Conservation (phyloP, 2,113 vertebrate species). For the Chlamydotis undulata region DNA sequence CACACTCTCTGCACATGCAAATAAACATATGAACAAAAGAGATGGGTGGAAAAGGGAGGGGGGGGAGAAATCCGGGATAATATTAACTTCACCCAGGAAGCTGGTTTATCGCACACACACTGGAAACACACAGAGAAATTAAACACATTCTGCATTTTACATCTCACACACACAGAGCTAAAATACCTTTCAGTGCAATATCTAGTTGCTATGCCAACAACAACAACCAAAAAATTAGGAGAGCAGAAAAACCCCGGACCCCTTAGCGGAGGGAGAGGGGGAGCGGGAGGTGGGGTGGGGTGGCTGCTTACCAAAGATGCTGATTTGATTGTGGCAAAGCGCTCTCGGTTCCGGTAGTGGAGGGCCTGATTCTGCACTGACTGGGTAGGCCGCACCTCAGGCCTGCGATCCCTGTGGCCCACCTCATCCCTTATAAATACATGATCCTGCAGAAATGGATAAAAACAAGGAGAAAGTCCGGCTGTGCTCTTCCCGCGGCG, state of each 20-base stretch:
- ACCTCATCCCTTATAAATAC: constrained; percentile 96
- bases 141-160: neutral
- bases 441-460: constrained; percentile 92
- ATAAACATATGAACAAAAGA: constrained; percentile 50
- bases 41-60: neutral
- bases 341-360: constrained; percentile 94
- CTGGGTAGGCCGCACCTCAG: constrained; percentile 88
- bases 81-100: constrained; percentile 45
- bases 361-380: constrained; percentile 92
- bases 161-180: constrained; percentile 36
- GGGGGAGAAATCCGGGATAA: neutral
- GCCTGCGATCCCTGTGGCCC: constrained; percentile 89
- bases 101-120: constrained; percentile 40
- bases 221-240: constrained; percentile 57
- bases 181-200: constrained; percentile 55
- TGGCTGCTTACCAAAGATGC: constrained; percentile 92
- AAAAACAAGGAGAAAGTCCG: constrained; percentile 91
- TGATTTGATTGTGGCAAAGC: constrained; percentile 98
- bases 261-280: constrained; percentile 40
- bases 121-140: constrained; percentile 42
- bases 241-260: constrained; percentile 28
- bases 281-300: constrained; percentile 44
- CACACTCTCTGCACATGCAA: constrained; percentile 38
- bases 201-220: constrained; percentile 86
- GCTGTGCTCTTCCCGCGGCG: constrained; percentile 80